Evolutionary conservation across 2,113 vertebrate species (phyloP), one percentile per base, ranked within the genome.

Genomic region (Heterotilapia buettikoferi): DNA sequence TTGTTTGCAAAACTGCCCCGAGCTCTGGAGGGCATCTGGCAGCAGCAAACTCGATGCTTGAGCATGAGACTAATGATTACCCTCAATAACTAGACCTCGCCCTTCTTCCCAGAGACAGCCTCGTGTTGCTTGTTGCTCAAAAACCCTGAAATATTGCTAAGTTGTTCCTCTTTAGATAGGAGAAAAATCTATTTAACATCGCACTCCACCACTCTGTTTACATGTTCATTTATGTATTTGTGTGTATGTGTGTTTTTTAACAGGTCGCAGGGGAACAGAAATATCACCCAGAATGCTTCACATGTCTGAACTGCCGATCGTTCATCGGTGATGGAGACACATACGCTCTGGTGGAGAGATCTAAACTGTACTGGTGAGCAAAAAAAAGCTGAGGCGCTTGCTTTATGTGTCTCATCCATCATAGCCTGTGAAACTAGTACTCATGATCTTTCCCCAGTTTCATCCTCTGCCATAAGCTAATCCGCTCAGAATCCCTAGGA

Each of bases 261-360:
- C 94, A 99, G 99, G 99, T 99, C 68, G 99, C 99, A 0, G 99
- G 99, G 76, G 99, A 99, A 89, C 98, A 99, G 94, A 99, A 99
- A 90, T 99, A 99, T 92, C 99, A 99, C 94, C 99, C 99, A 0
- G 99, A 99, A 92, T 99, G 99, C 93, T 99, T 99, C 97, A 97
- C 97, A 90, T 99, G 99, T 92, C 97, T 98, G 89, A 97, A 97
- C 31, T 99, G 99, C 73, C 96, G 92, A 66, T 66, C 95, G 0
- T 99, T 99, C 94, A 99, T 99, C 0, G 99, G 99, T 1, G 99
- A 99, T 9, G 99, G 99, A 59, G 99, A 99, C 96, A 98, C 98
- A 2, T 99, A 99, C 1, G 98, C 98, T 0, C 93, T 99, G 95
- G 99, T 99, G 96, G 99, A 99, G 91, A 97, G 98, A 87, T 99